Base-by-base conservation (phyloP, 2,888 invertebrate genomes). In the Erebia ligea region DNA sequence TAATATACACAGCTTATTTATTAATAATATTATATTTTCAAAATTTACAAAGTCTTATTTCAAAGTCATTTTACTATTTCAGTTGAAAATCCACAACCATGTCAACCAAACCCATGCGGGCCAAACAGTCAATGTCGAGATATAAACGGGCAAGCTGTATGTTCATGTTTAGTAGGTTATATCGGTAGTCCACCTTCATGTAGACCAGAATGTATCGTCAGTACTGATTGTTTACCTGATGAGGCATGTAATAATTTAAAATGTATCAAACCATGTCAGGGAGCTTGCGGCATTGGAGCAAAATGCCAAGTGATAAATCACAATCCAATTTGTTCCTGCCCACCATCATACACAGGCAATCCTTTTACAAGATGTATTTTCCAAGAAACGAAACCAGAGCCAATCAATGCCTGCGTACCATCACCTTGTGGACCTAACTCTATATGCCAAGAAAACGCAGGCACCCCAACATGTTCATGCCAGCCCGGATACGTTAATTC, bases 351-450 rank as follows among this genome's bases (percentile, higher is more conserved):
- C 79, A 95, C 95, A 9, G 97, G 97, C 62, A 96, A 97, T 94
- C 97, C 97, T 1, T 97, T 97, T 81, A 88, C 95, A 40, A 94
- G 95, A 84, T 97, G 97, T 83, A 87, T 87, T 72, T 68, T 86
- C 45, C 88, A 89, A 85, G 84, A 87, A 89, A 94, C 91, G 79
- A 91, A 86, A 79, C 93, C 93, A 21, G 89, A 91, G 76, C 83
- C 86, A 57, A 81, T 91, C 45, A 95, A 97, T 80, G 96, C 96
- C n/a, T 97, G 97, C 81, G 88, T 92, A 68, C 97, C 97, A 67
- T 96, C 96, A 52, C 97, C 97, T 1, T 97, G 97, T 84, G 97
- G 97, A n/a, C 95, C 96, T 0, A 96, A 96, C 83, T 94, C 97
- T 1, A 94, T 96, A 81, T 97, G 97, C 80, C 95, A 95, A 82